Base-by-base conservation (phyloP, 35 echinoderm and acorn worm species). In the Amphiura filiformis region DNA sequence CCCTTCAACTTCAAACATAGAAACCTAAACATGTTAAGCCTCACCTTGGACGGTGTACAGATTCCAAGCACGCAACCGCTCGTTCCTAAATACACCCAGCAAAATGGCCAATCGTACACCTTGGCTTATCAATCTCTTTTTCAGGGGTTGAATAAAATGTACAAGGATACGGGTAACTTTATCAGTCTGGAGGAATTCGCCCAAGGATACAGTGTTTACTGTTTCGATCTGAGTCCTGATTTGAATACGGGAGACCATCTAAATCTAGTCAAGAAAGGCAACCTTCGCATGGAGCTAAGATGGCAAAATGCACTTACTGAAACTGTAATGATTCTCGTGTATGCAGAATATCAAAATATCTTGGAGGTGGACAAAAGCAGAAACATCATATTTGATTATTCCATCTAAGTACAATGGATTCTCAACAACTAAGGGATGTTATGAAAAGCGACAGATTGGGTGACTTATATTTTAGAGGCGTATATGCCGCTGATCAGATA, bases 341-440 rank as follows among this genome's bases (percentile, higher is more conserved):
- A 94, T 57, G 77, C 92, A 23, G 92, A 91, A 31, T 81, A 88
- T n/a, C 86, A 93, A 41, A 93, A 93, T 61, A 89, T 88, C 26
- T 83, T 89, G 23, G 87, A 93, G 32, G 82, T 83, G 13, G 91
- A 89, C 38, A 39, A 78, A 81, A 81, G 80, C 49, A 57, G 86
- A 36, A 89, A 89, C 57, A 75, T 93, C 3, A 34, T 89, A 9
- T 93, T 89, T 81, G 87, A 93, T 31, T 80, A 93, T 38, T 82
- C 82, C 2, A 37, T 86, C 57, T 77, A 77, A 70, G 26, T 47
- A 17, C 41, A 47, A 91, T 91, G 90, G 84, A 91, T 80, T 87
- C 75, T 9, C 30, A 41, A 31, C 75, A 92, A 37, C 80, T 92
- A 15, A 41, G 14, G 32, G 34, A 81, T 1, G n/a, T 92, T 38